Base-by-base conservation (phyloP, 2,113 vertebrate species). In the Catharus bicknelli region DNA sequence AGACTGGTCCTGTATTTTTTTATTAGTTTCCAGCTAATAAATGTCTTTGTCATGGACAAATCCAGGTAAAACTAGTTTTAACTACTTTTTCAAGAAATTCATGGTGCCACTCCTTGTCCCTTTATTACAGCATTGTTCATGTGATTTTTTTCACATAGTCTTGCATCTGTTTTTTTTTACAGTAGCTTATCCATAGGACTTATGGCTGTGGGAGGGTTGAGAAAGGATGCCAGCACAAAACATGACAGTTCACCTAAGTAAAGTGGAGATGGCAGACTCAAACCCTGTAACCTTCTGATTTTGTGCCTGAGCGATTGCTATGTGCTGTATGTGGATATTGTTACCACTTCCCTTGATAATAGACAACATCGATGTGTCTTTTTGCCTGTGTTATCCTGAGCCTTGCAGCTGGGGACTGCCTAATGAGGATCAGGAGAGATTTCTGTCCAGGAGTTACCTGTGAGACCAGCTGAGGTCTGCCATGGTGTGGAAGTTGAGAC, bases 311-410 rank as follows among this genome's bases (percentile, higher is more conserved):
- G 64, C 62, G 30, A 1, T 2, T 1, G 1, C 34, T 43, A 1
- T 47, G 30, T 7, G 2, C 64, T 67, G 4, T 59, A 21, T 0
- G 0, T 47, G 43, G 73, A 62, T 54, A 6, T 30, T 40, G 12
- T 59, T 68, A 48, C 29, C 16, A 15, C 19, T 63, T 70, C 32
- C 36, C 7, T 2, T 67, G 26, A 29, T 3, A 64, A 57, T 19
- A 32, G 1, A 5, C 22, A 36, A 2, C 13, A 51, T 27, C 34
- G 42, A 0, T 0, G 0, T 16, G 26, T 40, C 11, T 50, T 72
- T 83, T 68, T 68, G 40, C 72, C 13, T 73, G 11, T 26, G 4
- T 73, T 69, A 61, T 40, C 48, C 32, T 4, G 0, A n/a, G 72
- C 42, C 55, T 38, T 62, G 34, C 13, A 72, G n/a, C 4, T 74